phyloP scores from a whole-genome alignment of 2,113 vertebrate genomes.

The Alligator sinensis region DNA sequence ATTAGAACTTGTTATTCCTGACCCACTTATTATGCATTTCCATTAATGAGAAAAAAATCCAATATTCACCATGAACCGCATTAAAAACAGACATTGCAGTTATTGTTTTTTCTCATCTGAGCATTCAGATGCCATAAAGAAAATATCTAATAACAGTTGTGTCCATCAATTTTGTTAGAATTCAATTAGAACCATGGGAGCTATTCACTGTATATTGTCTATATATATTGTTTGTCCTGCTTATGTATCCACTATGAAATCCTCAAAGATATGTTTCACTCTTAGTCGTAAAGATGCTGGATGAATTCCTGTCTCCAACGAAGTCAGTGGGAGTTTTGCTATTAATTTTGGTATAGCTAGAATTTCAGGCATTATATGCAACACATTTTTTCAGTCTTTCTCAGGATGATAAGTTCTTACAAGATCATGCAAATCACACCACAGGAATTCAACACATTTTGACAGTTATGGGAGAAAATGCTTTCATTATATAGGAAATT shows the following conservation, averaged over 20 bases:
- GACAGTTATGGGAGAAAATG: neutral
- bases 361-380: neutral
- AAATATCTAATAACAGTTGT: neutral
- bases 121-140: neutral
- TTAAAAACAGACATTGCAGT: neutral
- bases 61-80: neutral
- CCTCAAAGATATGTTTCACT: neutral
- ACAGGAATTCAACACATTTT: neutral
- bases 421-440: neutral
- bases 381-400: neutral
- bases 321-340: neutral
- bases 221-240: neutral
- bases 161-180: neutral
- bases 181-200: neutral
- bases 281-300: neutral
- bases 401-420: neutral
- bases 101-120: neutral
- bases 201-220: neutral
- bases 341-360: conserved; percentile 18
- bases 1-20: neutral
- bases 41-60: neutral
- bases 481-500: neutral
- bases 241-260: neutral
- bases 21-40: neutral
- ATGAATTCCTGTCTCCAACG: neutral